A percentile compares a stretch with the other conserved stretches of the same genome.
phyloP scores from a whole-genome alignment of 2,113 vertebrate genomes.

The Dromaius novaehollandiae region DNA sequence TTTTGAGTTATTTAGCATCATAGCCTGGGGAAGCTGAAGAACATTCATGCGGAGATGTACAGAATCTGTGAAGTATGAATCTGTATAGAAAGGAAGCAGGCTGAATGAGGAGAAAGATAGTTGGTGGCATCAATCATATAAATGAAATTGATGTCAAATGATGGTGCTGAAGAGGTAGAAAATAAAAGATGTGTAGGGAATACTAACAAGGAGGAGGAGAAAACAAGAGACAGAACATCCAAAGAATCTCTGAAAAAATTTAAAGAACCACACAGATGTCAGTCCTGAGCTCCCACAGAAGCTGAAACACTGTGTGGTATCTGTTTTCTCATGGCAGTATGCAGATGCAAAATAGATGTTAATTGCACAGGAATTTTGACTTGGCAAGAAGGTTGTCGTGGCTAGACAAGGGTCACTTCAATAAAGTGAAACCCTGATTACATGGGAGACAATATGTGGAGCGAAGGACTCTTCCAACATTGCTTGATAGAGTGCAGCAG shows the following conservation, averaged over 20 bases:
- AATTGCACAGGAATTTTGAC: neutral
- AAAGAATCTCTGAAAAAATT: neutral
- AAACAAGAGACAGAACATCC: neutral
- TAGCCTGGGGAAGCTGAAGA: neutral
- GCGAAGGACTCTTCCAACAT: neutral
- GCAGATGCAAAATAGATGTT: neutral
- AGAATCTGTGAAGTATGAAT: neutral
- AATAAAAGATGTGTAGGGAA: neutral
- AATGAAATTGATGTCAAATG: neutral
- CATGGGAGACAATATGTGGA: neutral
- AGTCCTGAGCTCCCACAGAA: neutral
- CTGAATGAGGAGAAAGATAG: neutral
- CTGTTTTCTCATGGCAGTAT: neutral
- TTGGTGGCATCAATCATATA: neutral
- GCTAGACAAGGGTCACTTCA: neutral
- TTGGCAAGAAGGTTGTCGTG: fast-evolving
- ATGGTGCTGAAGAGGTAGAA: neutral
- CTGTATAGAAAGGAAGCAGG: neutral
- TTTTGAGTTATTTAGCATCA: neutral
- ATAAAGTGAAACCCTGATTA: neutral
- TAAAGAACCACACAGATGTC: neutral
- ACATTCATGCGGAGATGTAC: neutral
- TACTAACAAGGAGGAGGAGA: neutral
- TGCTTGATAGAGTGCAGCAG: neutral
- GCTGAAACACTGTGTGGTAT: neutral